Base-by-base conservation (phyloP, 2,888 invertebrate species). In the Prosopocoilus inquinatus region DNA sequence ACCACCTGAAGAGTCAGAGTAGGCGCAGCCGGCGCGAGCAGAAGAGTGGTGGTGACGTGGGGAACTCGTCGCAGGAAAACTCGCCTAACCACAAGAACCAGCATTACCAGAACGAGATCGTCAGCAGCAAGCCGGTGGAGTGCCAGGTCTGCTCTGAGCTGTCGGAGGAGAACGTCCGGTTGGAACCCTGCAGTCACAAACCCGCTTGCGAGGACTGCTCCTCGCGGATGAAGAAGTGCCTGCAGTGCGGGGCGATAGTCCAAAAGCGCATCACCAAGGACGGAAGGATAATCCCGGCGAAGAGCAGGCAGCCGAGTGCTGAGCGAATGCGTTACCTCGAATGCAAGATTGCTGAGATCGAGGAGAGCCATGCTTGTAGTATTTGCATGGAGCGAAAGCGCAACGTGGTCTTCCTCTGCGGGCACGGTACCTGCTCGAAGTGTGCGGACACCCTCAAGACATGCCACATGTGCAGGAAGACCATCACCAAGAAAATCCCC, bases 331-430 rank as follows among this genome's bases (percentile, higher is more conserved):
- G 84, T 2, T 86, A 85, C 68, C 76, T 91, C 51, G 90, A 90
- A 72, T 86, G 86, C 64, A 88, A 90, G 76, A 87, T 93, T 57
- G 89, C 89, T 41, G 92, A 93, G 76, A 87, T 93, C 63, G 94
- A 94, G 73, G 93, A 94, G 70, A 88, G 90, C 12, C 88, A 90
- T 68, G 86, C 87, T 72, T 94, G 94, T 70, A 87, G 89, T 52
- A 93, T 94, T 65, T 94, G 94, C 73, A 91, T 94, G 92, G 93
- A 94, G 70, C 80, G 90, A 34, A 83, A 85, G 57, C 80, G 89
- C 35, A 90, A 91, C 70, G 88, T 92, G 13, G 92, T 89, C 15
- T 94, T 94, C 74, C 79, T 92, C n/a, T 94, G 94, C 69, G 94
- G 94, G 1, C 94, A 94, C 69, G 88, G 89, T 15, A 89, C 92